Evolutionary conservation across 2,113 vertebrate species (phyloP), one percentile per base, ranked within the genome.

Genomic region (Nymphicus hollandicus): DNA sequence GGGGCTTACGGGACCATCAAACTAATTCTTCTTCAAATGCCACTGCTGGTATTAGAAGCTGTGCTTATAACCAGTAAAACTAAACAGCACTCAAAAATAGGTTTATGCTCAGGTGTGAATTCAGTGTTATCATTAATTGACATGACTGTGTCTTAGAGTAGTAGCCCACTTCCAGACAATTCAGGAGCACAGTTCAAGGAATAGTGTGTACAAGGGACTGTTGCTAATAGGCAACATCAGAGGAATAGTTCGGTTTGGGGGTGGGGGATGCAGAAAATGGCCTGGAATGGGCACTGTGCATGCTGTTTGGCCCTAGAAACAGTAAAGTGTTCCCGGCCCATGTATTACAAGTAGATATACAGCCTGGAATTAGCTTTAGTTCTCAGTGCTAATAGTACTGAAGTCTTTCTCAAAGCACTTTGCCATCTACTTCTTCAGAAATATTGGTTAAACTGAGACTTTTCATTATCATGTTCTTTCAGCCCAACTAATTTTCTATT

Each of bases 221-320:
- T 4, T 68, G 8, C 19, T 71, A 22, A 31, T 19, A 47, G 31
- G 6, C 16, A 85, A 6, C 5, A 8, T 49, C 10, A 71, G 4
- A 4, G 7, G 14, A 63, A 66, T 52, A 22, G 49, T 41, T 20
- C 14, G 20, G 2, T 10, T 41, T 0, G 0, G 7, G 8, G 12
- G 4, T 37, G 11, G 7, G 6, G 7, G 4, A 4, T 2, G 27
- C 0, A 1, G 14, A 23, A 80, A 49, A 27, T 5, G 77, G 1
- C 7, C 29, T 72, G 17, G 11, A 5, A 41, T 16, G 11, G 8
- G 6, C 82, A 2, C 3, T 63, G 27, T 63, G 7, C 24, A 13
- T 50, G 24, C 7, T 31, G 3, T 63, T 82, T 53, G 22, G 35
- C 24, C 5, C 19, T 43, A 56, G 61, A 88, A 50, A 11, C 5